Evolutionary conservation across 2,888 invertebrate genomes (phyloP).

Genomic region (Pristionchus exspectatus): DNA sequence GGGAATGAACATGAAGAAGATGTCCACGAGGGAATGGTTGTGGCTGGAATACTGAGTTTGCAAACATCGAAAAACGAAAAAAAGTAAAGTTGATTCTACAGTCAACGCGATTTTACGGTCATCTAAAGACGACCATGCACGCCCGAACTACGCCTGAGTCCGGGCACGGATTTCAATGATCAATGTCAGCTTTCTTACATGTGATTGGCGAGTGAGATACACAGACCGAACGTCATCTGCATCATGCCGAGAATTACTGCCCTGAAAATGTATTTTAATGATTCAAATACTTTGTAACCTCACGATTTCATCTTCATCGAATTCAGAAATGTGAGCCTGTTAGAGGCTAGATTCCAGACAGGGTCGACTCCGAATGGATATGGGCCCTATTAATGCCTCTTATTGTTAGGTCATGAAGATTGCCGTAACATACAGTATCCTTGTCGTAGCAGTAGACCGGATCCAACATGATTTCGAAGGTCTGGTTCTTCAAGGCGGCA

Average conservation of each 20-base stretch:
- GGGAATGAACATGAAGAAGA: constrained; percentile 94
- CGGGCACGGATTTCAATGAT: no score
- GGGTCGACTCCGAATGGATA: constrained; percentile 76
- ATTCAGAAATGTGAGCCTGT: constrained; percentile 77
- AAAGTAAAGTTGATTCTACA: no score
- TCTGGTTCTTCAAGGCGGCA: neutral
- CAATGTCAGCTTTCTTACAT: constrained; percentile 67
- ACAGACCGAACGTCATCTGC: constrained; percentile 78
- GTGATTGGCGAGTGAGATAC: constrained; percentile 75
- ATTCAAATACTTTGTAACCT: neutral
- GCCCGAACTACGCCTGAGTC: no score
- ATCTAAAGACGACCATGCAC: no score
- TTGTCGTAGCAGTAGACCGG: constrained; percentile 31
- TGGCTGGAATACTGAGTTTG: constrained; percentile 76
- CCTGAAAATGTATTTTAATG: neutral
- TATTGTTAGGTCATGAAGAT: neutral
- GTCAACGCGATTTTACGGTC: no score
- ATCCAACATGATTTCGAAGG: constrained; percentile 34
- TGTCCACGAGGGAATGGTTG: constrained; percentile 85
- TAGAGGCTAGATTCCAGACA: constrained; percentile 77
- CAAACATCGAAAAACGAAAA: no score
- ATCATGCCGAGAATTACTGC: constrained; percentile 75
- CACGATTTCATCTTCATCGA: constrained; percentile 78
- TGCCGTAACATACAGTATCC: neutral
- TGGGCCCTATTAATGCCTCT: constrained; percentile 61